A percentile compares a stretch with the other conserved stretches of the same genome.
Conservation (phyloP, 2,113 vertebrate genomes). For the Fregetta grallaria region DNA sequence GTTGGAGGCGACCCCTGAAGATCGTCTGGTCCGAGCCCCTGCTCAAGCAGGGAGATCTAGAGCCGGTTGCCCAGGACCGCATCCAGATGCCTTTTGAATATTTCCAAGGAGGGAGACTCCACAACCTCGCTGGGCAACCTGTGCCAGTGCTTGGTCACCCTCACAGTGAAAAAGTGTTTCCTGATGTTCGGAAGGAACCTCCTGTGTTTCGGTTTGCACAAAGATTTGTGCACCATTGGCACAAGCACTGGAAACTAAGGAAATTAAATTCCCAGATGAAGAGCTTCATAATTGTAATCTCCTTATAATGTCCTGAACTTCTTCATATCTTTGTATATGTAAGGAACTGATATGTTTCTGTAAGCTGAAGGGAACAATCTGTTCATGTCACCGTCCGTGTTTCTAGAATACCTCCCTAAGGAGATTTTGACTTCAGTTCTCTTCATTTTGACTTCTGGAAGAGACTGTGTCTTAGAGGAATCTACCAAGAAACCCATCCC, state of each 20-base stretch:
- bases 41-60: not conserved
- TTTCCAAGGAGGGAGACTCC: not conserved
- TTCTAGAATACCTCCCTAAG: not conserved
- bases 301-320: not conserved
- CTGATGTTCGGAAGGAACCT: not conserved
- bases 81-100: not conserved
- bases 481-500: not conserved
- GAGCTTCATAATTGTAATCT: not conserved
- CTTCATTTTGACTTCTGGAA: not conserved
- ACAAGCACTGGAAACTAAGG: not conserved
- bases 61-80: not conserved
- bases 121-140: not conserved
- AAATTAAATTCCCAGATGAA: not conserved
- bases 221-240: not conserved
- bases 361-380: not conserved
- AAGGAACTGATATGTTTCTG: not conserved
- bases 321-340: not conserved
- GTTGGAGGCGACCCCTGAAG: too few species aligned
- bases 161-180: not conserved
- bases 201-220: not conserved
- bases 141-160: fast-evolving
- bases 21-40: fast-evolving
- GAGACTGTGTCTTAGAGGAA: not conserved
- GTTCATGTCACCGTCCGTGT: fast-evolving
- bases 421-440: not conserved